Evolutionary conservation across 1,140 invertebrate species (phyloP).

Genomic region (Thereuonema tuberculata): DNA sequence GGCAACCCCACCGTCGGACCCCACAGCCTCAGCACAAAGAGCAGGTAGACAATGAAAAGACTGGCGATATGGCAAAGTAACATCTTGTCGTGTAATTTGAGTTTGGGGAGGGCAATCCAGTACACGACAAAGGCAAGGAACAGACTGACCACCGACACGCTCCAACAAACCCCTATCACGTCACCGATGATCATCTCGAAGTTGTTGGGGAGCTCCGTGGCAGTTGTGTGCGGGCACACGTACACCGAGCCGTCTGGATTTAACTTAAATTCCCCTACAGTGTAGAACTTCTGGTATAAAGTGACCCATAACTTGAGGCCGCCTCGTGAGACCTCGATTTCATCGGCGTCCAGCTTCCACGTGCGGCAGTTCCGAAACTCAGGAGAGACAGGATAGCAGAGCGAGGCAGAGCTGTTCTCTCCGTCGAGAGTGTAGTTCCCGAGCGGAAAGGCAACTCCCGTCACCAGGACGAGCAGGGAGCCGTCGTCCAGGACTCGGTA

Average conservation of each 20-base stretch:
- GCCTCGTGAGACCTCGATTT: not conserved
- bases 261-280: not conserved
- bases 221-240: not conserved
- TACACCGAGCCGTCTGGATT: too few relatives aligned
- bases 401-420: not conserved
- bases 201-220: not conserved
- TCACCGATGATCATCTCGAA: not conserved
- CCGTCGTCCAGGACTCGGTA: not conserved
- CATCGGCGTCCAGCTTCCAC: not conserved
- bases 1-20: not conserved
- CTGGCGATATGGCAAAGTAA: conserved; percentile 5
- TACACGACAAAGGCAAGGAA: conserved; percentile 1
- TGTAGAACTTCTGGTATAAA: not conserved
- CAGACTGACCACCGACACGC: not conserved
- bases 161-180: too few relatives aligned
- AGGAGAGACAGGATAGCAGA: not conserved
- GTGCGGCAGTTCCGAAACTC: not conserved
- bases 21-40: not conserved
- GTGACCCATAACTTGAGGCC: not conserved
- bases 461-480: not conserved
- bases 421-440: not conserved
- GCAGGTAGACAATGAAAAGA: conserved; percentile 3
- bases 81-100: not conserved
- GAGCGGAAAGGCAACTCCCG: not conserved
- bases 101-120: not conserved